Base-by-base conservation (phyloP, 2,113 vertebrate species). In the Ictalurus punctatus region DNA sequence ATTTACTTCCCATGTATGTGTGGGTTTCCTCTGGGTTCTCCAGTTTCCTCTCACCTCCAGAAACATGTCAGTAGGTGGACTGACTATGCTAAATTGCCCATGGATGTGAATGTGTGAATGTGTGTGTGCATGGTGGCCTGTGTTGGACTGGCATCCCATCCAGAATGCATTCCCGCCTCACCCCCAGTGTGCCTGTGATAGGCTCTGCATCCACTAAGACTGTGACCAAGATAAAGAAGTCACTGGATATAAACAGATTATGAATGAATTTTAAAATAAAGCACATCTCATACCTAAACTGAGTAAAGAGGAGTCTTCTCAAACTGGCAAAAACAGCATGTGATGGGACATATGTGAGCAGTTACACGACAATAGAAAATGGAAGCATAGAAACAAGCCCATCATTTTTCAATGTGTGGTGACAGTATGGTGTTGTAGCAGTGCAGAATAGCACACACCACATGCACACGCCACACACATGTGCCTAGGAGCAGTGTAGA, bases 401-500 rank as follows among this genome's bases (percentile, higher is more conserved):
- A 52, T 69, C 25, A 23, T 34, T 71, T 85, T 54, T 85, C 61
- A 87, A 25, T 87, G 61, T 25, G 21, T 69, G 58, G 44, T 82
- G 85, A 86, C 73, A 86, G 73, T 76, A 63, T 69, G 52, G n/a
- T 54, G 10, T 71, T 52, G 78, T 82, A 71, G 58, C n/a, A 80
- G 78, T 71, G 78, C 25, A 67, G 40, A 58, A 87, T 90, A 93
- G 87, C 69, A 85, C 83, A 90, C 84, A 90, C 74, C 87, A 91
- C 90, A 91, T 92, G 91, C 90, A 90, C 87, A 88, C 59, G n/a
- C 76, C 82, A 88, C 81, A 59, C 74, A 87, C 63, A 87, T 37
- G 40, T 78, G 65, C 58, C 37, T 74, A 27, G 87, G 54, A 73
- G 37, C 65, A 48, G 23, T 74, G 80, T 69, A 67, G 14, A 74